Evolutionary conservation across 2,888 invertebrate species (phyloP).

Genomic region (Amblyjoppa fuscipennis): DNA sequence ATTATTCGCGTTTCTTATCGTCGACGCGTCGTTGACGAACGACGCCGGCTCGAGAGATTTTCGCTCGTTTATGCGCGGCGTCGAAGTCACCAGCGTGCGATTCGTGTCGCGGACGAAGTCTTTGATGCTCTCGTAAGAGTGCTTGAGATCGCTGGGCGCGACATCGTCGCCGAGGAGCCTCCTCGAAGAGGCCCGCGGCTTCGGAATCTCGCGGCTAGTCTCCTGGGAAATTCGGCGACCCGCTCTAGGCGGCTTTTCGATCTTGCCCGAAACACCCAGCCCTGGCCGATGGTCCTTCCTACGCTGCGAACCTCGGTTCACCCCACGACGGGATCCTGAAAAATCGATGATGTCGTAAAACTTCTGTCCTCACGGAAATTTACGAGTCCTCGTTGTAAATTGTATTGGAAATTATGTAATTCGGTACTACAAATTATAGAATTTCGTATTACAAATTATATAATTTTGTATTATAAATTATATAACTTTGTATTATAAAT

Average conservation of each 20-base stretch:
- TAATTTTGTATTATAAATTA: too few species aligned
- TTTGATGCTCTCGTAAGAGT: slow-evolving; percentile 77
- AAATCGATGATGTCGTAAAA: not conserved
- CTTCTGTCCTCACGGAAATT: not conserved
- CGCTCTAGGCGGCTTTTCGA: not conserved
- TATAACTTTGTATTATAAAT: too few species aligned
- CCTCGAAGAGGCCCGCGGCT: not conserved
- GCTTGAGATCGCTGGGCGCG: slow-evolving; percentile 46
- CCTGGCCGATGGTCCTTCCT: too few species aligned
- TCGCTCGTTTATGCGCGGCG: slow-evolving; percentile 69
- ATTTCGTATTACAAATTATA: too few species aligned
- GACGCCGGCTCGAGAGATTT: slow-evolving; percentile 69
- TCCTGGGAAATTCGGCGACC: not conserved
- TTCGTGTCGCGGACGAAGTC: slow-evolving; percentile 71
- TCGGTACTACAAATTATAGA: too few species aligned
- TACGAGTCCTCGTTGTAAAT: not conserved
- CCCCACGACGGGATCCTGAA: not conserved
- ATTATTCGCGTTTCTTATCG: slow-evolving; percentile 62
- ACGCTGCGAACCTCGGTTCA: not conserved
- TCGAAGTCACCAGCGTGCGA: slow-evolving; percentile 68
- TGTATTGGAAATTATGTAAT: too few species aligned
- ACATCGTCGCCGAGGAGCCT: not conserved
- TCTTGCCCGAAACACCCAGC: not conserved
- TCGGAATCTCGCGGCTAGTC: not conserved
- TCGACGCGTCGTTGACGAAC: slow-evolving; percentile 3